Conservation (phyloP, 2,797 vertebrate species). For the Chiroxiphia lanceolata region DNA sequence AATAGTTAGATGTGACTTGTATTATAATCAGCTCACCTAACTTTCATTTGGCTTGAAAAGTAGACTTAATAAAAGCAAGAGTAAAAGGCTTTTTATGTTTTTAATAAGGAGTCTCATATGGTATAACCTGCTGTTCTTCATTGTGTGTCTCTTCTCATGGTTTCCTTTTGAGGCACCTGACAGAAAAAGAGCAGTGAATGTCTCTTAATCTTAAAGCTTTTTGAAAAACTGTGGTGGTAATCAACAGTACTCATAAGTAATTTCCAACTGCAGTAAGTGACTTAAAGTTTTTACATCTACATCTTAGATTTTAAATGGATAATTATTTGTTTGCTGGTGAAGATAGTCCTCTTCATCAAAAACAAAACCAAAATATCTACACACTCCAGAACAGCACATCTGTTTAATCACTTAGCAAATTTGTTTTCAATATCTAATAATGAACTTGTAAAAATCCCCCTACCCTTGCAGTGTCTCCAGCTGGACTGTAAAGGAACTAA, state of each 20-base stretch:
- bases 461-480: conserved; percentile 17
- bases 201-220: conserved; percentile 73
- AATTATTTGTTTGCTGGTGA: not conserved
- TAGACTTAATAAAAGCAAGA: conserved; percentile 78
- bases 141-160: conserved; percentile 64
- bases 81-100: conserved; percentile 76
- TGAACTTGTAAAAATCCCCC: conserved; percentile 21
- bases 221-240: conserved; percentile 62
- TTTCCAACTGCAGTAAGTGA: conserved; percentile 54
- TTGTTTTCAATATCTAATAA: conserved; percentile 45
- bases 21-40: conserved; percentile 79
- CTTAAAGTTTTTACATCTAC: conserved; percentile 39
- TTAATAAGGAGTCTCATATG: conserved; percentile 77
- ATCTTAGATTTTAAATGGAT: conserved; percentile 8
- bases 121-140: conserved; percentile 75
- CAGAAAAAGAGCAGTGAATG: conserved; percentile 59
- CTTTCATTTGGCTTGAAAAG: conserved; percentile 79
- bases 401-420: conserved; percentile 35
- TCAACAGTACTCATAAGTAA: conserved; percentile 68
- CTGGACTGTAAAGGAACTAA: conserved; percentile 52
- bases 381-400: not conserved
- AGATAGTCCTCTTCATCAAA: not conserved
- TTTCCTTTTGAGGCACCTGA: conserved; percentile 68
- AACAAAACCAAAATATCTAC: not conserved
- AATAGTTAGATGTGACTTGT: conserved; percentile 79